phyloP scores from a whole-genome alignment of 2,113 vertebrate species.

The Lepisosteus oculatus region DNA sequence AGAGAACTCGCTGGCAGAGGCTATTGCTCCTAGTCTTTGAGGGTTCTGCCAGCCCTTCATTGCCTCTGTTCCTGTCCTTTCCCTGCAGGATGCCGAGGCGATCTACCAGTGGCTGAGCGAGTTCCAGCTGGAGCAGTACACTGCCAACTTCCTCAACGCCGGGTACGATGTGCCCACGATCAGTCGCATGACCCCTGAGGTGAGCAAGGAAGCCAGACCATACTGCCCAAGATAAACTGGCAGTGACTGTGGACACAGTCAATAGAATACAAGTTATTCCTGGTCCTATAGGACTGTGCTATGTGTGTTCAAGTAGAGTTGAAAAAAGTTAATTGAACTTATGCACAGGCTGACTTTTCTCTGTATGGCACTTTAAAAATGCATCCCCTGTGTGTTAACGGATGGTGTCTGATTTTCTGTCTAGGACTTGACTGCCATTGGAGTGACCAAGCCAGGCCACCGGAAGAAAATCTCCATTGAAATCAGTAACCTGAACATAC shows the following conservation, averaged over 20 bases:
- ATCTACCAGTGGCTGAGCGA: constrained; percentile 91
- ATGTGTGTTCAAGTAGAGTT: neutral
- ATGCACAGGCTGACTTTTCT: neutral
- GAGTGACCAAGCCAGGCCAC: constrained; percentile 93
- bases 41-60: no score
- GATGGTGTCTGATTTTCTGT: neutral
- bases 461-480: constrained; percentile 92
- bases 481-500: constrained; percentile 85
- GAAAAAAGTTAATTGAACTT: neutral
- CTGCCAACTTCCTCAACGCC: constrained; percentile 77
- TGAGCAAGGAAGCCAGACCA: constrained; percentile 37
- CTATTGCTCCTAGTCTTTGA: no score
- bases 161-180: constrained; percentile 96
- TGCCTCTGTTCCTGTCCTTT: neutral
- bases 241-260: no score
- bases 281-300: no score
- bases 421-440: constrained; percentile 92
- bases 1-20: no score
- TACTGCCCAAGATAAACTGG: no score
- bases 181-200: constrained; percentile 96
- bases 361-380: no score
- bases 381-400: no score
- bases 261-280: no score
- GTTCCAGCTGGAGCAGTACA: constrained; percentile 92
- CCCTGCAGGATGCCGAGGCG: constrained; percentile 81